Percentiles rank a stretch among this genome's conserved stretches.
Evolutionary conservation across 1,140 invertebrate species (phyloP).

Genomic region (Nymphalis io): DNA sequence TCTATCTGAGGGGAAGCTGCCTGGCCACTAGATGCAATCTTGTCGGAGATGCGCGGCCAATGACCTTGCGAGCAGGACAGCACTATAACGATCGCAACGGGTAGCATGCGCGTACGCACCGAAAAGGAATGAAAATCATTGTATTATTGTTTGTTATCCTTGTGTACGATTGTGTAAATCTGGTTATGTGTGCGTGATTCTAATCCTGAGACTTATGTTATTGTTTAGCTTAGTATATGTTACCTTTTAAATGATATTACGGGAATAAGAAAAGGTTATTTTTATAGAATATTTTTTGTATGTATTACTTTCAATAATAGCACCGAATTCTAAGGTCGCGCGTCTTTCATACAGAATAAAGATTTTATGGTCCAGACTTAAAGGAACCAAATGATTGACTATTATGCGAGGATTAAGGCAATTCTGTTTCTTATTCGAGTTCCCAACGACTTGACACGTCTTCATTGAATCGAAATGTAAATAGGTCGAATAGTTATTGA

Average conservation of each 20-base stretch:
- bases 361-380: slow-evolving; percentile 33
- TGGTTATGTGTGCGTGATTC: slow-evolving; percentile 47
- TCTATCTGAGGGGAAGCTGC: slow-evolving; percentile 75
- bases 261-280: slow-evolving; percentile 41
- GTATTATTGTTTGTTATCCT: slow-evolving; percentile 74
- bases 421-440: slow-evolving; percentile 57
- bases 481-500: slow-evolving; percentile 37
- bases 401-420: slow-evolving; percentile 50
- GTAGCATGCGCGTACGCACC: slow-evolving; percentile 76
- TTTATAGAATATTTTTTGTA: neutral
- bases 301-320: neutral
- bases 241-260: slow-evolving; percentile 33
- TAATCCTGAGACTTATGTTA: slow-evolving; percentile 56
- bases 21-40: slow-evolving; percentile 78
- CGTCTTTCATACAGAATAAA: slow-evolving; percentile 31
- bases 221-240: slow-evolving; percentile 46
- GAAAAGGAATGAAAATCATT: slow-evolving; percentile 78
- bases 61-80: slow-evolving; percentile 64
- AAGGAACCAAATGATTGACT: slow-evolving; percentile 48
- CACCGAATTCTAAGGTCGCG: neutral
- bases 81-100: slow-evolving; percentile 52
- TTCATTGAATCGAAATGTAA: slow-evolving; percentile 31
- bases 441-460: slow-evolving; percentile 67
- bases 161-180: slow-evolving; percentile 41
- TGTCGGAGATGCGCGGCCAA: slow-evolving; percentile 73